A percentile compares a stretch with the other conserved stretches of the same genome.
Evolutionary conservation across 2,888 invertebrate genomes (phyloP).

Genomic region (Chesias legatella): DNA sequence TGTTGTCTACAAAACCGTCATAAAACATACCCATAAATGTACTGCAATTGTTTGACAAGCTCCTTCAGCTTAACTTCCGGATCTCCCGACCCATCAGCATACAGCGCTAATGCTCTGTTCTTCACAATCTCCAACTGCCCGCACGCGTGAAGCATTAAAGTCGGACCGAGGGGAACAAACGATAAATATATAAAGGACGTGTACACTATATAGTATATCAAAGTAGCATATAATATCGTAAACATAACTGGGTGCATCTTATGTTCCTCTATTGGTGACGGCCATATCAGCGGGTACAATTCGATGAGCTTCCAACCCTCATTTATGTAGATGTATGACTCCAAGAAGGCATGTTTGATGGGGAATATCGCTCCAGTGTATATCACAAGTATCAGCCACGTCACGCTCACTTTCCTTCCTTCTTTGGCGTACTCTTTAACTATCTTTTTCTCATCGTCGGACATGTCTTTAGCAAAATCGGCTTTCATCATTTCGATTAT

Average conservation of each 20-base stretch:
- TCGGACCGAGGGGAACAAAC: constrained; percentile 19
- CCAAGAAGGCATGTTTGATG: constrained; percentile 5
- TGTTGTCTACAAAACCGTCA: no score
- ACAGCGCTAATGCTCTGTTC: constrained; percentile 1
- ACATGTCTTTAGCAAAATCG: constrained; percentile 6
- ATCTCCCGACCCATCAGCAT: neutral
- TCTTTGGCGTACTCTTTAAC: constrained; percentile 9
- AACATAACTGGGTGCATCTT: constrained; percentile 13
- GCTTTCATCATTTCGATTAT: constrained; percentile 13
- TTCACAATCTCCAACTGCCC: constrained; percentile 22
- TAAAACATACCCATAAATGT: constrained; percentile 12
- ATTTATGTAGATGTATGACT: constrained; percentile 7
- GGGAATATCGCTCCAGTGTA: neutral
- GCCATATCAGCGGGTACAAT: constrained; percentile 12
- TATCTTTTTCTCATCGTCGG: constrained; percentile 8
- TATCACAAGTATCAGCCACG: constrained; percentile 6
- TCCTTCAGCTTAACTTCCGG: neutral
- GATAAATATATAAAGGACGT: constrained; percentile 3
- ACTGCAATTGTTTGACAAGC: constrained; percentile 6
- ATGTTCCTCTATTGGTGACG: constrained; percentile 11
- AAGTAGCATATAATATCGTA: constrained; percentile 1
- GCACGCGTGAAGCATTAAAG: constrained; percentile 23
- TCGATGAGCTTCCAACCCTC: constrained; percentile 7
- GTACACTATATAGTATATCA: constrained; percentile 2
- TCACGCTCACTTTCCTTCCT: constrained; percentile 2